Evolutionary conservation across 2,797 vertebrate species (phyloP).

Genomic region (Mormyrus proboscirostris): DNA sequence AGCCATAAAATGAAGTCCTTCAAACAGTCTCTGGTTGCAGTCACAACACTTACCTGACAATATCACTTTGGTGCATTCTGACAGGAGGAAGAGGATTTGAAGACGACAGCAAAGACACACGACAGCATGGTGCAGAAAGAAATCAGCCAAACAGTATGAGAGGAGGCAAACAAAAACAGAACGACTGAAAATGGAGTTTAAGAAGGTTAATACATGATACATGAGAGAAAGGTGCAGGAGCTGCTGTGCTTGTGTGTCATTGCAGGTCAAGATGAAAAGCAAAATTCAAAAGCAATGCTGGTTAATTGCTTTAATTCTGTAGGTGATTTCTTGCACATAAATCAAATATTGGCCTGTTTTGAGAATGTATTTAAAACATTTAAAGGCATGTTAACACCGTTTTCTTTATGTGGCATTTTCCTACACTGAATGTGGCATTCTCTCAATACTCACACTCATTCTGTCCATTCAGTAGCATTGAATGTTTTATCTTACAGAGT

Average conservation of each 20-base stretch:
- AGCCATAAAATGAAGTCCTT: slow-evolving; percentile 14
- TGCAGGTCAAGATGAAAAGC: neutral
- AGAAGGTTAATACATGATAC: neutral
- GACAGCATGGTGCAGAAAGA: slow-evolving; percentile 42
- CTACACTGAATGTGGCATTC: neutral
- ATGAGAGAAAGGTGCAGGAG: neutral
- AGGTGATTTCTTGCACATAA: neutral
- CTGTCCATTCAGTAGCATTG: neutral
- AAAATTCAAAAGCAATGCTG: neutral
- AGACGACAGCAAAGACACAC: slow-evolving; percentile 46
- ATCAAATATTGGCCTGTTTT: neutral
- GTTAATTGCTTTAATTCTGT: neutral
- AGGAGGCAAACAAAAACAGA: slow-evolving; percentile 4
- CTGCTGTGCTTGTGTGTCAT: neutral
- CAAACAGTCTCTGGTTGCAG: slow-evolving; percentile 38
- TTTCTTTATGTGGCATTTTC: neutral
- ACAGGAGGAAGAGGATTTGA: slow-evolving; percentile 62
- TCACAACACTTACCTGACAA: slow-evolving; percentile 25
- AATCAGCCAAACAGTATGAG: slow-evolving; percentile 37
- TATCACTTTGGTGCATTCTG: slow-evolving; percentile 69
- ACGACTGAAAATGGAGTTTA: neutral
- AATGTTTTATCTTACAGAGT: neutral
- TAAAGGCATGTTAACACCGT: neutral
- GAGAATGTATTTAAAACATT: neutral
- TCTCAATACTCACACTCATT: neutral